Percentiles rank a stretch among this genome's conserved stretches.
Conservation (phyloP, 2,113 vertebrate genomes). For the Verasper variegatus region DNA sequence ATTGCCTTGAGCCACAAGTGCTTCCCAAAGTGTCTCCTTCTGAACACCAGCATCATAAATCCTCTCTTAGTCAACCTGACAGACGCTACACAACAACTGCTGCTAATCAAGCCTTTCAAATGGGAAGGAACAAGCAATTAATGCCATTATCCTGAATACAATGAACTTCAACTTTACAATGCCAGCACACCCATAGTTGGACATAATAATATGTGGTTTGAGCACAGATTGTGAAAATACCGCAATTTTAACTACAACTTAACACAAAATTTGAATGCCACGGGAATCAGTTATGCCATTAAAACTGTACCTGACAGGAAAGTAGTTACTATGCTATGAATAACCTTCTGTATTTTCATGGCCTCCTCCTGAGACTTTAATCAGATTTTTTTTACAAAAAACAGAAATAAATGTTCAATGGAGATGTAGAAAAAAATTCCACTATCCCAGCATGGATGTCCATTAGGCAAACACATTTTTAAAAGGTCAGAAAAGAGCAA, state of each 20-base stretch:
- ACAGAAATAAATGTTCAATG: background rate
- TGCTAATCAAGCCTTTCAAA: background rate
- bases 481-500: constrained; percentile 39
- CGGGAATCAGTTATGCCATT: background rate
- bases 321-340: background rate
- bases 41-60: background rate
- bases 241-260: background rate
- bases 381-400: constrained; percentile 29
- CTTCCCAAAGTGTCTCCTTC: background rate
- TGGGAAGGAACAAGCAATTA: background rate
- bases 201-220: background rate
- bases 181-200: background rate
- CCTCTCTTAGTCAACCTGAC: background rate
- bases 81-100: background rate
- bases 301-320: background rate
- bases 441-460: background rate
- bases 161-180: background rate
- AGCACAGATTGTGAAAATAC: background rate
- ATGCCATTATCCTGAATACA: background rate
- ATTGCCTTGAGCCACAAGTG: background rate
- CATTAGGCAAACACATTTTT: constrained; percentile 15
- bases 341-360: background rate
- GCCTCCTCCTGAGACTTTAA: background rate
- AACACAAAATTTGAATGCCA: background rate
- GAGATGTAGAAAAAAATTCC: constrained; percentile 1